Base-by-base conservation (phyloP, 2,888 invertebrate genomes). In the Steromphala cineraria region DNA sequence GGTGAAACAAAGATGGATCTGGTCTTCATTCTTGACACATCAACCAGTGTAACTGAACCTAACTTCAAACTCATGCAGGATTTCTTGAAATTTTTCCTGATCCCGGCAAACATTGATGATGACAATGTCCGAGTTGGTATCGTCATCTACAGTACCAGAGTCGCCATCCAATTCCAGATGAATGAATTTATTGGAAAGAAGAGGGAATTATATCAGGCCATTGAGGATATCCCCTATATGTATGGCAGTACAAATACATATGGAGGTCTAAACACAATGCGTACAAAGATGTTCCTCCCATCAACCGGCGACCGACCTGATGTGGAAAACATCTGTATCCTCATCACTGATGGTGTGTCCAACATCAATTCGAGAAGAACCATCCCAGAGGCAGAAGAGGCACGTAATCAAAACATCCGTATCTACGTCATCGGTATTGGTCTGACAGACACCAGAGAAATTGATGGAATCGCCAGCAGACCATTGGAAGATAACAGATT, bases 281-380 rank as follows among this genome's bases (percentile, higher is more conserved):
- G 89, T 7, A 81, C 80, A 19, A 79, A 86, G 67, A 87, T 91
- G 86, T 92, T 89, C 82, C 88, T 88, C 0, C 62, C 80, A 0
- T 80, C 53, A 7, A 89, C 87, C 74, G 92, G 92, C 24, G 92
- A 92, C 82, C 82, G 91, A n/a, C 80, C 85, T 4, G 87, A 81
- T 67, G 90, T 89, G 3, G 86, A 86, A 0, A 91, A 92, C 81
- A 85, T 89, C n/a, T 86, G 84, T 36, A 87, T 92, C 53, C 83
- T 92, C n/a, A 78, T 92, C 71, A 92, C 92, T 21, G 92, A 92
- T 80, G 92, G 92, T 79, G 89, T 89, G 28, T 91, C 91, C 21
- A 92, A 91, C 78, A 89, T 92, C 55, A 90, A 92, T 82, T 82
- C 87, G 0, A 81, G 86, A 13, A 78, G 84, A 46, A 91, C 91